Evolutionary conservation across 2,113 vertebrate genomes (phyloP).

Genomic region (Mobula hypostoma): DNA sequence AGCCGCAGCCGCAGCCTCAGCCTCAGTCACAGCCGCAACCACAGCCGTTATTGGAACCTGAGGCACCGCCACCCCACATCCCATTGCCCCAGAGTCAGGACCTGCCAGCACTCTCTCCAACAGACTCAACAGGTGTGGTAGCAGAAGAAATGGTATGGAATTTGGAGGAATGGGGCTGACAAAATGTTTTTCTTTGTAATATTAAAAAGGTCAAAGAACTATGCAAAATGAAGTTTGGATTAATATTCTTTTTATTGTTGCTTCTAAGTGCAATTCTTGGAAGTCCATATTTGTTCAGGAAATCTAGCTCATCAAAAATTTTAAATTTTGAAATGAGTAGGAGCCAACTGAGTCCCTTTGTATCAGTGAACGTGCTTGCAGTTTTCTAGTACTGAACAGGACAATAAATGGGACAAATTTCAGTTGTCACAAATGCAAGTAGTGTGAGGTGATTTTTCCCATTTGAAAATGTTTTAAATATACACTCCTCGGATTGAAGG

Average conservation of each 20-base stretch:
- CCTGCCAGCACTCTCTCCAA: not conserved
- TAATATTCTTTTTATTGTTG: too few species aligned
- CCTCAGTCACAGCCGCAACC: conserved; percentile 48
- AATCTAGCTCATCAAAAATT: not conserved
- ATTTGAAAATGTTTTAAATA: not conserved
- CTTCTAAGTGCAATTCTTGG: not conserved
- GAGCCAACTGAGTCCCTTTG: not conserved
- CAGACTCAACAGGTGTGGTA: conserved; percentile 41
- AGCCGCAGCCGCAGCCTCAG: conserved; percentile 39
- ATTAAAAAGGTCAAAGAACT: too few species aligned
- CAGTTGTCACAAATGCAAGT: not conserved
- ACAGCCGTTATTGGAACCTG: not conserved
- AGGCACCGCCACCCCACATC: conserved; percentile 43
- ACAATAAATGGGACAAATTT: not conserved
- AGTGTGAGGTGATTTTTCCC: not conserved
- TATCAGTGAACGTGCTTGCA: not conserved
- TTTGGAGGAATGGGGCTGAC: not conserved
- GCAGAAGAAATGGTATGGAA: conserved; percentile 45
- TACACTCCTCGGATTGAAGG: not conserved
- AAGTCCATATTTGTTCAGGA: not conserved
- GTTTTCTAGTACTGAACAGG: not conserved
- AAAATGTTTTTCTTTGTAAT: not conserved
- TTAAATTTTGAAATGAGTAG: not conserved
- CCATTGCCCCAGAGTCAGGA: conserved; percentile 46
- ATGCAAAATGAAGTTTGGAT: not conserved